phyloP scores from a whole-genome alignment of 2,113 vertebrate species.

The Colaptes auratus region DNA sequence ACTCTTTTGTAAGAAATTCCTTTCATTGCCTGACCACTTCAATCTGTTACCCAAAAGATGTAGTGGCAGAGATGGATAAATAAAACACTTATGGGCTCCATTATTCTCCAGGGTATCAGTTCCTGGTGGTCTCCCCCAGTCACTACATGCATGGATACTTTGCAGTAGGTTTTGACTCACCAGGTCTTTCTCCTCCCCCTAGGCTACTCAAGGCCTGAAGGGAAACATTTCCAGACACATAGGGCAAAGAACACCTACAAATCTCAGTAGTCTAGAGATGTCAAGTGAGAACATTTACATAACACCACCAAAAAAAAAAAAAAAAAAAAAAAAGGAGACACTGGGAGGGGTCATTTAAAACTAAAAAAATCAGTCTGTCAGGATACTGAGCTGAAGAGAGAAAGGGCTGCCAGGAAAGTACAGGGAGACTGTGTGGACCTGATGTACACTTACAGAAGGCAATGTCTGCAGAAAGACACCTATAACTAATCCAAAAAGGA shows the following conservation, averaged over 20 bases:
- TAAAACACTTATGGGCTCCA: not conserved
- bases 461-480: not conserved
- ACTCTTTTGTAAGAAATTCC: not conserved
- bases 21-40: not conserved
- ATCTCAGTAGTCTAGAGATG: not conserved
- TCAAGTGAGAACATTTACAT: not conserved
- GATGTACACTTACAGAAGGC: not conserved
- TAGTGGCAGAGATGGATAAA: not conserved
- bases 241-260: not conserved
- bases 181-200: not conserved
- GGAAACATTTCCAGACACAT: not conserved
- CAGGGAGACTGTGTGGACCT: not conserved
- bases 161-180: not conserved
- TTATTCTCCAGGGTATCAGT: not conserved
- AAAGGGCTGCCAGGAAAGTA: not conserved
- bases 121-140: not conserved
- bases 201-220: not conserved
- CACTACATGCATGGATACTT: not conserved
- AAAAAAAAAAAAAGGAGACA: too few species aligned
- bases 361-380: not conserved
- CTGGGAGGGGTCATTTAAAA: too few species aligned
- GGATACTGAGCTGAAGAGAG: not conserved
- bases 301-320: not conserved
- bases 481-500: not conserved
- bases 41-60: not conserved